phyloP scores from a whole-genome alignment of 35 echinoderm and acorn worm genomes.

The Strongylocentrotus purpuratus region DNA sequence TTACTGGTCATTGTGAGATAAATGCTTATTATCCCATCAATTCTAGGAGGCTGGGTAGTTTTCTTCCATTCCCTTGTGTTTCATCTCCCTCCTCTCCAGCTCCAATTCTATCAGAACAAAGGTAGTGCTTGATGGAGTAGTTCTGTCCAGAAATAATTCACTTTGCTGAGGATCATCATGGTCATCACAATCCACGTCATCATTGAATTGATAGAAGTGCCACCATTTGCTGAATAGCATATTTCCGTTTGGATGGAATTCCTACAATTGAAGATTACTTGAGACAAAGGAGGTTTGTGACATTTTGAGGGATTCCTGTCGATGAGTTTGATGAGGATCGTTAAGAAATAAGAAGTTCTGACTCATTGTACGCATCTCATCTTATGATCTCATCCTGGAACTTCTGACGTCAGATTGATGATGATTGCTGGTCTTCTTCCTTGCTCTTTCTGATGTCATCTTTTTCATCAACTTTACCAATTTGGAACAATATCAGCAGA shows the following conservation, averaged over 20 bases:
- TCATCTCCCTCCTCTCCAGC: background rate
- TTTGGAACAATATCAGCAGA: background rate
- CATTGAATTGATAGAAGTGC: background rate
- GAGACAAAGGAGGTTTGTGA: background rate
- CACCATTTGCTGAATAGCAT: background rate
- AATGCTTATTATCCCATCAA: background rate
- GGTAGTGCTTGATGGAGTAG: background rate
- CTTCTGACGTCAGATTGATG: background rate
- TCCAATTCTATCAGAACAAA: background rate
- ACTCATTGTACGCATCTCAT: background rate
- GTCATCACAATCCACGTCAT: background rate
- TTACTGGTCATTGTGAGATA: conserved; percentile 11
- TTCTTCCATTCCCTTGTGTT: background rate
- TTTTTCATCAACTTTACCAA: background rate
- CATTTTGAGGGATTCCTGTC: background rate
- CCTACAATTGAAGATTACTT: background rate
- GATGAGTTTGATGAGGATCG: background rate
- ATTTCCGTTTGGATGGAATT: background rate
- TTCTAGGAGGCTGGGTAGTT: background rate
- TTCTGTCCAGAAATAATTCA: background rate
- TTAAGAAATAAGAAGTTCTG: background rate
- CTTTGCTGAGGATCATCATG: background rate
- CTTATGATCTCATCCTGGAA: background rate
- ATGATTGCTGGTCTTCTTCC: background rate
- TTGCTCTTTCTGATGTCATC: background rate